Evolutionary conservation across 2,888 invertebrate genomes (phyloP).

Genomic region (Pardosa pseudoannulata): DNA sequence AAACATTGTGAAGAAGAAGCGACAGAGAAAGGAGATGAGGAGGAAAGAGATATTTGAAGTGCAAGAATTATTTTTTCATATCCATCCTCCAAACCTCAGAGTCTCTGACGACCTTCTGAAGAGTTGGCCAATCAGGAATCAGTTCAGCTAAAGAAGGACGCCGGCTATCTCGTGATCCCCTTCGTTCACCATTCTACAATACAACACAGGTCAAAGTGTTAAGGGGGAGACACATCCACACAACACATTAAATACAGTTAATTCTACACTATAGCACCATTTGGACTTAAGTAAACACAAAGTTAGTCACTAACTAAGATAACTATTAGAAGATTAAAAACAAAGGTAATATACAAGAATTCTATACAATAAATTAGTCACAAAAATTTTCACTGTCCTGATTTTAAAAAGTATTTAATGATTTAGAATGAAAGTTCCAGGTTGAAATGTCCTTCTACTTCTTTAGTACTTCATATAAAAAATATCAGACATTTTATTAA

Average conservation of each 20-base stretch:
- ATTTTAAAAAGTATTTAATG: no score
- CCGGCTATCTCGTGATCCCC: conserved; percentile 73
- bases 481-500: no score
- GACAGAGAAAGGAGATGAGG: conserved; percentile 59
- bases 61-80: conserved; percentile 37
- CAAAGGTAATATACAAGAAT: neutral
- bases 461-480: no score
- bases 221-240: conserved; percentile 42
- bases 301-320: neutral
- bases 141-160: conserved; percentile 78
- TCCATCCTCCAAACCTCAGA: conserved; percentile 75
- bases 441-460: no score
- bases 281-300: neutral
- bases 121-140: conserved; percentile 88
- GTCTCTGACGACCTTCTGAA: conserved; percentile 77
- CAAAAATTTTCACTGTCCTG: no score
- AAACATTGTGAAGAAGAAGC: conserved; percentile 44
- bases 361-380: neutral
- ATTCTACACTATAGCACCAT: conserved; percentile 27
- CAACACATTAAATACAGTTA: conserved; percentile 49
- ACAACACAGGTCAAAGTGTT: conserved; percentile 60
- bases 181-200: conserved; percentile 72
- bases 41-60: conserved; percentile 46
- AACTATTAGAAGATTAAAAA: neutral
- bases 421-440: no score